Conservation (phyloP, 2,888 invertebrate genomes). For the Apotomis turbidana region DNA sequence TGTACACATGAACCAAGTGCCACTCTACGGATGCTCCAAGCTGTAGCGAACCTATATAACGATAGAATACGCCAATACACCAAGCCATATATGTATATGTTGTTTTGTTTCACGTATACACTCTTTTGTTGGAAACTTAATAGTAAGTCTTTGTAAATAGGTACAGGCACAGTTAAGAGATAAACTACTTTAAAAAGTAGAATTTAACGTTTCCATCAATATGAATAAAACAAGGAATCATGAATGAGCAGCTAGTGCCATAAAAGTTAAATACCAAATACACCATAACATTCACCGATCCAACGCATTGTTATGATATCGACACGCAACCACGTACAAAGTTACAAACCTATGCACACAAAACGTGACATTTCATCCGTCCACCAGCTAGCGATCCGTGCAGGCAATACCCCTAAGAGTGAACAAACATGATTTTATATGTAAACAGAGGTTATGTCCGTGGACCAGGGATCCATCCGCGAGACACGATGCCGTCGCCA, state of each 20-base stretch:
- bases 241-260: too few relatives aligned
- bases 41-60: too few relatives aligned
- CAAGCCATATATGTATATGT: too few relatives aligned
- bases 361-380: slow-evolving; percentile 74
- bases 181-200: too few relatives aligned
- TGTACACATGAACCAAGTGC: too few relatives aligned
- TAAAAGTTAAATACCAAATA: slow-evolving; percentile 8
- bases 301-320: slow-evolving; percentile 23
- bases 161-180: too few relatives aligned
- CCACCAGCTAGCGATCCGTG: slow-evolving; percentile 63
- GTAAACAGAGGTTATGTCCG: slow-evolving; percentile 75
- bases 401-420: slow-evolving; percentile 69
- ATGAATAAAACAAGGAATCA: too few relatives aligned
- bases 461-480: slow-evolving; percentile 65
- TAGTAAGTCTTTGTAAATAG: too few relatives aligned
- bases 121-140: too few relatives aligned
- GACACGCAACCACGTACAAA: slow-evolving; percentile 47
- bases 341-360: slow-evolving; percentile 69
- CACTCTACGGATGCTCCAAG: slow-evolving; percentile 69
- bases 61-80: too few relatives aligned
- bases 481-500: slow-evolving; percentile 58
- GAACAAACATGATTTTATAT: slow-evolving; percentile 73
- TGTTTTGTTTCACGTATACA: too few relatives aligned
- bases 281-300: slow-evolving; percentile 18
- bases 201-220: too few relatives aligned